Conservation (phyloP, 1,140 invertebrate species). For the Euschistus heros region DNA sequence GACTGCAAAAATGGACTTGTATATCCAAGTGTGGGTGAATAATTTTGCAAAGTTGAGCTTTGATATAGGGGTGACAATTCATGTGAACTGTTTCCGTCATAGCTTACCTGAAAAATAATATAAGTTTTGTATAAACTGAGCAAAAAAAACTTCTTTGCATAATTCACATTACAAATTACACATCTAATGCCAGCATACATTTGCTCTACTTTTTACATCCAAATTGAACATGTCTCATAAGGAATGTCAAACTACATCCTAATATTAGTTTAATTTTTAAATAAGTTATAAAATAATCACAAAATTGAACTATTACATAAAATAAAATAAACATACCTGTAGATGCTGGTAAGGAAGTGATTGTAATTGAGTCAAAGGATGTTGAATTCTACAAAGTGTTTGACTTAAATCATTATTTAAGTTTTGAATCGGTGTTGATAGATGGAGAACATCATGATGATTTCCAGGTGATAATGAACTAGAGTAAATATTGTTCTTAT, state of each 20-base stretch:
- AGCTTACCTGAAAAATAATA: not conserved
- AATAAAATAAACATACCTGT: not conserved
- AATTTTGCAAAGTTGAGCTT: conserved; percentile 13
- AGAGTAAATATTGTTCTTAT: no score
- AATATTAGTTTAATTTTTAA: not conserved
- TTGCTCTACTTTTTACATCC: not conserved
- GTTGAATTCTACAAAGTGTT: conserved; percentile 19
- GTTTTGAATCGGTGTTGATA: conserved; percentile 21
- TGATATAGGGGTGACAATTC: conserved; percentile 5
- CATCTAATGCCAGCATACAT: not conserved
- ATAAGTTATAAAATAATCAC: not conserved
- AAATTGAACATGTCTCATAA: not conserved
- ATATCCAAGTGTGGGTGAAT: not conserved
- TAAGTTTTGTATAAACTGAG: not conserved
- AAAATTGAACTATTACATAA: conserved; percentile 16
- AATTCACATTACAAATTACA: not conserved
- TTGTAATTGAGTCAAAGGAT: conserved; percentile 20
- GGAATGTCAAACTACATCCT: not conserved
- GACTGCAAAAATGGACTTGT: conserved; percentile 7
- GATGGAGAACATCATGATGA: conserved; percentile 17
- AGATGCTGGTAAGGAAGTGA: conserved; percentile 23
- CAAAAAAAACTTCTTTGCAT: no score
- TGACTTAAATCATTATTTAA: conserved; percentile 20
- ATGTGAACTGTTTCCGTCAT: not conserved
- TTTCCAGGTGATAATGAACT: not conserved